Base-by-base conservation (phyloP, 2,113 vertebrate genomes). In the Ceuthmochares aereus region DNA sequence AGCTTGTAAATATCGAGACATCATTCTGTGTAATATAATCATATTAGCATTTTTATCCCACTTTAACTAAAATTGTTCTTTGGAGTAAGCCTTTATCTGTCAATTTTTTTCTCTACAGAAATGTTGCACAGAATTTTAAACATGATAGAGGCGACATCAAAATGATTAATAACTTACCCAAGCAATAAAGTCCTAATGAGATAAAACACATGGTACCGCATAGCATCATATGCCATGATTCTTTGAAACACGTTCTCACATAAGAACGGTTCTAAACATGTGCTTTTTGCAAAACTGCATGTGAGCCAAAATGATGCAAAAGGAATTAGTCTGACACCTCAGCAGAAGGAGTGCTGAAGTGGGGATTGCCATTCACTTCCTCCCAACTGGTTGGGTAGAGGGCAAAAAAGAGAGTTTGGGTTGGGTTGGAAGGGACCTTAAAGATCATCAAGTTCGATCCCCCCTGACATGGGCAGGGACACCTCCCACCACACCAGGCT, bases 141-240 rank as follows among this genome's bases (percentile, higher is more conserved):
- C 49, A 74, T 62, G 52, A 20, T 74, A 84, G 72, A 91, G 55
- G 52, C 95, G 83, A 91, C 95, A 97, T 81, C 64, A 84, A 95
- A 91, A 96, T 96, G 89, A 96, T 97, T 94, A 97, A 97, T 91
- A 90, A 79, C 87, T 85, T 64, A 77, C 37, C 30, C 77, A 78
- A 62, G 66, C 54, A 80, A 54, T 70, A 95, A 45, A 93, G 40
- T 51, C 40, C 47, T 95, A 95, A 96, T 70, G 68, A 93, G 83
- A 91, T 51, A 14, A 95, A 91, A 94, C 69, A 83, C 25, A 12
- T 58, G 85, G 49, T 25, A 78, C 49, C 83, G 68, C 79, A 95
- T 4, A 68, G 62, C 62, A 81, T 84, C 55, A 72, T 7, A 68
- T 52, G 29, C 37, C 82, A 68, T 2, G 3, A 64, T 89, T 66